Conservation (phyloP, 2,797 vertebrate genomes). For the Microhierax caerulescens region DNA sequence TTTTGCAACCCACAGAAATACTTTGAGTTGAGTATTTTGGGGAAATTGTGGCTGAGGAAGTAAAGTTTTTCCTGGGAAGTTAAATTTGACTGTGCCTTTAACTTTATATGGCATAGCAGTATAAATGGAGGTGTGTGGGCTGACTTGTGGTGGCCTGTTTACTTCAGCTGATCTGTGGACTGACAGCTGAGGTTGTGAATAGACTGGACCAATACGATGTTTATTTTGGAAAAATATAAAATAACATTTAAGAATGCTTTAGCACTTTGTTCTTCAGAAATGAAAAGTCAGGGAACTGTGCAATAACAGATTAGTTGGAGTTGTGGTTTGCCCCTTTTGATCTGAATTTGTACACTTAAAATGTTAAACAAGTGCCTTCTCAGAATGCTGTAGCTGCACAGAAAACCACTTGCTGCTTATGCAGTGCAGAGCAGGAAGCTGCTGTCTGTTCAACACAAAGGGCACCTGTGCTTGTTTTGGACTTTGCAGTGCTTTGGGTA, state of each 20-base stretch:
- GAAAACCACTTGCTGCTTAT: neutral
- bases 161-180: fast-evolving
- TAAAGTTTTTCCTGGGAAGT: neutral
- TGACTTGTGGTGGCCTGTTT: neutral
- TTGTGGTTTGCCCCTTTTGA: neutral
- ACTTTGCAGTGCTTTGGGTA: neutral
- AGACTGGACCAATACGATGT: neutral
- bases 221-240: fast-evolving
- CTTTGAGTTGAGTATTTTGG: fast-evolving
- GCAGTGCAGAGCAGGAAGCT: neutral
- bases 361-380: fast-evolving
- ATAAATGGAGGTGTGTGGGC: neutral
- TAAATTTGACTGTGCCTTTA: neutral
- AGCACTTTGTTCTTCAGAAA: neutral
- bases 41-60: neutral
- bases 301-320: neutral
- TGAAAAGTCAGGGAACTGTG: neutral
- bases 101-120: neutral
- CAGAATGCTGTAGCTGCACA: neutral
- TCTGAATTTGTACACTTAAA: fast-evolving
- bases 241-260: fast-evolving
- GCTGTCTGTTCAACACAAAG: neutral
- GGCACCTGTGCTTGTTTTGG: fast-evolving
- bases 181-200: neutral
- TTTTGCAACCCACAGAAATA: neutral